Conservation (phyloP, 2,888 invertebrate genomes). For the Apotomis betuletana region DNA sequence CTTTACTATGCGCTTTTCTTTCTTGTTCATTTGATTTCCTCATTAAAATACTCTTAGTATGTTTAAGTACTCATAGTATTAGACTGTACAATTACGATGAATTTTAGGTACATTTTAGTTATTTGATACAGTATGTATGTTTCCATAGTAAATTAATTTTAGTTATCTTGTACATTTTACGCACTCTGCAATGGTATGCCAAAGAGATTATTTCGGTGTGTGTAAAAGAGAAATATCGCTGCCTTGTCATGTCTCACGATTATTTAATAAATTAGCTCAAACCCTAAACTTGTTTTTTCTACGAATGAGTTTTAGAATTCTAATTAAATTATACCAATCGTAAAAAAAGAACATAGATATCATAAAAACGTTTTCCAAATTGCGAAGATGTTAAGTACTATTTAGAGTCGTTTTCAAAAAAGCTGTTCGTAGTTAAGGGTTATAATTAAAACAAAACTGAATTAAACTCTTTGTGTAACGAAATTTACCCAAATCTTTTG, state of each 20-base stretch:
- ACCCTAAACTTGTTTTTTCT: background rate
- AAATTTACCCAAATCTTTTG: too few relatives aligned
- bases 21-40: background rate
- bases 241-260: background rate
- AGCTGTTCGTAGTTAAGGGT: too few relatives aligned
- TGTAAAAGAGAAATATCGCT: conserved; percentile 52
- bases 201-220: conserved; percentile 71
- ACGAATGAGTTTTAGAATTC: too few relatives aligned
- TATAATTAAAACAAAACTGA: too few relatives aligned
- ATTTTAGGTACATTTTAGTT: conserved; percentile 37
- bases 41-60: background rate
- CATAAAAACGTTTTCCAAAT: too few relatives aligned
- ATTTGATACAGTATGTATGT: conserved; percentile 41
- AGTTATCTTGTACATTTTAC: conserved; percentile 45
- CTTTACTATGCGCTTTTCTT: background rate
- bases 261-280: background rate
- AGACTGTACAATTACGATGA: conserved; percentile 2
- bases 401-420: too few relatives aligned
- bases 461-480: too few relatives aligned
- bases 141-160: background rate
- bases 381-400: too few relatives aligned
- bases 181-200: conserved; percentile 65
- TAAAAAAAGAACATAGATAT: too few relatives aligned
- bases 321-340: too few relatives aligned
- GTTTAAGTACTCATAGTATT: background rate